Evolutionary conservation across 2,113 vertebrate species (phyloP).

Genomic region (Rhabdornis inornatus): DNA sequence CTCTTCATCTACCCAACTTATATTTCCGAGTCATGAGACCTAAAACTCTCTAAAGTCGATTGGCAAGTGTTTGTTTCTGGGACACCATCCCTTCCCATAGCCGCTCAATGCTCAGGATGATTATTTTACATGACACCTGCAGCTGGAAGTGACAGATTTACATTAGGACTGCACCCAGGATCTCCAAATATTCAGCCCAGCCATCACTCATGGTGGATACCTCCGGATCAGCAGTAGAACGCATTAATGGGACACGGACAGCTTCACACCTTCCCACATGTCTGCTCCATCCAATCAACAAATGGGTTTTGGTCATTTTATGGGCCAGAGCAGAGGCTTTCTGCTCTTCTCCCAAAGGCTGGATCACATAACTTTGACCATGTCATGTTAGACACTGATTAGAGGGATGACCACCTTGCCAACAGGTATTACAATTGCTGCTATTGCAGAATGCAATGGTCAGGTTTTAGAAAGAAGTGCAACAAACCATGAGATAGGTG

Average conservation of each 20-base stretch:
- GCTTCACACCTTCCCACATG: fast-evolving
- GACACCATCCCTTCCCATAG: neutral
- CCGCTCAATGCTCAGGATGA: neutral
- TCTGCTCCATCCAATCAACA: neutral
- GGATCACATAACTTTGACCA: fast-evolving
- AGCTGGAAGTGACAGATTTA: neutral
- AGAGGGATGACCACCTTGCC: neutral
- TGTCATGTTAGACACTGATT: neutral
- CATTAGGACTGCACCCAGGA: neutral
- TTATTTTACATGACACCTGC: neutral
- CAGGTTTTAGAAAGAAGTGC: neutral
- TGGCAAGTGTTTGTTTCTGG: neutral
- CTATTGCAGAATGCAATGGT: neutral
- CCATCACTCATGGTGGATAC: neutral
- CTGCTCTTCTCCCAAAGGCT: neutral
- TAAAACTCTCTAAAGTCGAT: neutral
- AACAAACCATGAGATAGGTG: neutral
- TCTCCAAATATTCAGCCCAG: neutral
- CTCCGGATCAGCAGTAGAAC: neutral
- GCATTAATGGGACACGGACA: neutral
- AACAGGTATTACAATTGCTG: neutral
- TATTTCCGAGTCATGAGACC: neutral
- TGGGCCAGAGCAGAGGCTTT: neutral
- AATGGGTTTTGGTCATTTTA: neutral
- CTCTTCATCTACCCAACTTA: neutral